Base-by-base conservation (phyloP, 2,888 invertebrate genomes). In the Eugnorisma glareosa region DNA sequence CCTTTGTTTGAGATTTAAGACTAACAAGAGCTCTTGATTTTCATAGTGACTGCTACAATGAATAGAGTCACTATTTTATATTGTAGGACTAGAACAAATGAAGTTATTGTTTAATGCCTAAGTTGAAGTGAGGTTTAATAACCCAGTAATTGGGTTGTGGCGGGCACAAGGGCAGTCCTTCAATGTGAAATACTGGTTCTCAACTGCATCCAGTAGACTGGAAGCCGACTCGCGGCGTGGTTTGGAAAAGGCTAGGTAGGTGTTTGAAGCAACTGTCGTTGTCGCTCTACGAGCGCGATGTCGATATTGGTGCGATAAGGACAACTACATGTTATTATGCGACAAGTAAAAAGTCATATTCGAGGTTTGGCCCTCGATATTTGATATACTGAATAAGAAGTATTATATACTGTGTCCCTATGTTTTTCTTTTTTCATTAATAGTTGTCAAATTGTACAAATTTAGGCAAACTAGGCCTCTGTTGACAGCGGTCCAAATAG, bases 1-100 rank as follows among this genome's bases (percentile, higher is more conserved):
- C 59, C 45, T 83, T 61, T 83, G 40, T 80, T 70, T 70, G 31
- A 67, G 31, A 67, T 51, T 67, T 15, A 70, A 76, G 18, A 61
- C 51, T 61, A 61, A 83, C 70, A 70, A 81, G 59, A n/a, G 28
- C 37, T 54, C 40, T 54, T 40, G 54, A 61, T 35, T 45, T 81
- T 59, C 24, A 15, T 64, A 68, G 37, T 51, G 82, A 37, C 3
- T 82, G 21, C 11, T 69, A 28, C 45, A n/a, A 13, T 59, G 18
- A 59, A 57, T 43, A 8, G 35, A 67, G 10, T 15, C 40, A 10
- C 18, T 69, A 28, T 15, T 61, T 61, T 10, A 40, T 64, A 28
- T 40, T 64, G 15, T 40, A 40, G n/a, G n/a, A n/a, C 40, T 15
- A 40, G 24, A 15, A 64, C n/a, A 40, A 40, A 40, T 64, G 13